Conservation (phyloP, 35 echinoderm and acorn worm genomes). For the Apostichopus californicus region DNA sequence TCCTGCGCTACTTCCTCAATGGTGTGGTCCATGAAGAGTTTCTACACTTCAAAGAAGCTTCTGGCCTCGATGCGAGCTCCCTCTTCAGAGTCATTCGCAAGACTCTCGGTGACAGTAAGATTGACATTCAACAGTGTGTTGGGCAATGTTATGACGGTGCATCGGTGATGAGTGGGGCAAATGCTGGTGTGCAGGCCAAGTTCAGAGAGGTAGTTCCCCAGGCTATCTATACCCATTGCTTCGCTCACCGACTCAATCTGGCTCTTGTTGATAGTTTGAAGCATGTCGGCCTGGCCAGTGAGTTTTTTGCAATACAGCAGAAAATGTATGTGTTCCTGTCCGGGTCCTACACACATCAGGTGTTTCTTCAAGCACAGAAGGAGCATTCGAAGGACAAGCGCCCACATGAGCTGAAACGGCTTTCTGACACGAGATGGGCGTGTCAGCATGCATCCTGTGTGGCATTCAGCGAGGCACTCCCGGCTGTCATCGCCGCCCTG, state of each 20-base stretch:
- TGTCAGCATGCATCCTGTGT: constrained; percentile 28
- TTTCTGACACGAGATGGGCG: constrained; percentile 72
- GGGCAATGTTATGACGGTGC: constrained; percentile 49
- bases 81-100: constrained; percentile 11
- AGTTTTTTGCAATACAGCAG: constrained; percentile 57
- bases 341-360: constrained; percentile 58
- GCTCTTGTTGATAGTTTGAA: constrained; percentile 51
- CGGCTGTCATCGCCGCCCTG: constrained; percentile 33
- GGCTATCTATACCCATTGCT: constrained; percentile 48
- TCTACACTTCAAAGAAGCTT: constrained; percentile 41
- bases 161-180: constrained; percentile 42
- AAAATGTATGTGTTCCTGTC: constrained; percentile 61
- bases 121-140: constrained; percentile 37
- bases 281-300: constrained; percentile 22
- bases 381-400: constrained; percentile 24
- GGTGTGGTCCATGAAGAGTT: constrained; percentile 41
- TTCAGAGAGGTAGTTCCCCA: constrained; percentile 27
- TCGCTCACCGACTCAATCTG: constrained; percentile 62
- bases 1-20: constrained; percentile 32
- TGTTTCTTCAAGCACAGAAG: constrained; percentile 47
- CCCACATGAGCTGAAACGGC: constrained; percentile 43
- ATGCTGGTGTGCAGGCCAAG: constrained; percentile 53
- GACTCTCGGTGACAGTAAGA: constrained; percentile 19
- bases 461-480: constrained; percentile 1
- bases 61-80: constrained; percentile 28